A percentile compares a stretch with the other conserved stretches of the same genome.
phyloP scores from a whole-genome alignment of 2,797 vertebrate genomes.

The Microhierax caerulescens region DNA sequence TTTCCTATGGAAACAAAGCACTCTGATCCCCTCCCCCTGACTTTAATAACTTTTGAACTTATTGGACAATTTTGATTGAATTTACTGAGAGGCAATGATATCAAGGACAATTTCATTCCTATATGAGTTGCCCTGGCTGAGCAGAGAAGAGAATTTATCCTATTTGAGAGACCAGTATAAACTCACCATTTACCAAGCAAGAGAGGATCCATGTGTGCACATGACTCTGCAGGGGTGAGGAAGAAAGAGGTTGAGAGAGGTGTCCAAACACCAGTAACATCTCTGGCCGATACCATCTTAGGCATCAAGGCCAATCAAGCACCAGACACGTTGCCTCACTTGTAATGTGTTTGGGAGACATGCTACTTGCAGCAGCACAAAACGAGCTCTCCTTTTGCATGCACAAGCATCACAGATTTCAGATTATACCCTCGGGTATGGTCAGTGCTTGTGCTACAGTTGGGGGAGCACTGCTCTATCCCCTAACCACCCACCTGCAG shows the following conservation, averaged over 20 bases:
- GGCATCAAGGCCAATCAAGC: background rate
- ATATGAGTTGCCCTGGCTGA: background rate
- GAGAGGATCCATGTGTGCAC: background rate
- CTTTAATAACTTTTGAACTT: background rate
- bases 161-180: background rate
- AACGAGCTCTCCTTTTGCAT: background rate
- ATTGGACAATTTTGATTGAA: background rate
- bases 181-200: background rate
- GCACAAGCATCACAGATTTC: background rate
- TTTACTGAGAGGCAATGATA: background rate
- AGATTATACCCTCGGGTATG: background rate
- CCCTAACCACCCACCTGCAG: background rate
- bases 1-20: background rate
- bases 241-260: background rate
- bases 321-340: background rate
- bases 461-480: background rate
- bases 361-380: background rate
- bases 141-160: background rate
- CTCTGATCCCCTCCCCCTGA: accelerated
- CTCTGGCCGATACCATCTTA: background rate
- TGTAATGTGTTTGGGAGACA: background rate
- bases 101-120: background rate
- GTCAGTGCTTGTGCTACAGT: background rate
- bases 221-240: background rate
- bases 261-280: background rate